Evolutionary conservation across 2,888 invertebrate genomes (phyloP).

Genomic region (Coleophora deauratella): DNA sequence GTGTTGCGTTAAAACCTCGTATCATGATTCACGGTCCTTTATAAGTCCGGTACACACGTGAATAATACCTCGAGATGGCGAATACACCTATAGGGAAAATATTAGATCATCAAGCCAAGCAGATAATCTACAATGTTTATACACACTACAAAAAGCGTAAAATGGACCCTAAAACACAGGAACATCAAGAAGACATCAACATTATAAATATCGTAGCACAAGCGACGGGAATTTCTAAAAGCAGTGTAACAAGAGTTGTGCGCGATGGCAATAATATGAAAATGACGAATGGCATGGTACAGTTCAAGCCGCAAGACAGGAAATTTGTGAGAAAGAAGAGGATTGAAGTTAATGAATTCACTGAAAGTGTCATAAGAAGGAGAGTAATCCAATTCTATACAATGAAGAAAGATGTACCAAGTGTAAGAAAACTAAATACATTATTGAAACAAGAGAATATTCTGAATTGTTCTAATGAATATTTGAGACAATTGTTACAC

Average conservation of each 20-base stretch:
- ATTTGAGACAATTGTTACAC: conserved; percentile 7
- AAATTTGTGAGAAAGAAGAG: conserved; percentile 8
- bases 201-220: conserved; percentile 3
- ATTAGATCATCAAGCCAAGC: conserved; percentile 3
- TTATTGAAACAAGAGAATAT: conserved; percentile 8
- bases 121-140: conserved; percentile 8
- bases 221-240: conserved; percentile 6
- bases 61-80: not conserved
- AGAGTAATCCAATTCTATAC: conserved; percentile 7
- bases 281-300: not conserved
- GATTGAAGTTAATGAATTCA: conserved; percentile 4
- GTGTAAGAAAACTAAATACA: conserved; percentile 6
- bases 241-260: conserved; percentile 6
- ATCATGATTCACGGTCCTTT: too few species aligned
- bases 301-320: not conserved
- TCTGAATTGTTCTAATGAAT: conserved; percentile 8
- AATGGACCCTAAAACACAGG: not conserved
- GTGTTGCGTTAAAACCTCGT: not conserved
- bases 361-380: conserved; percentile 7
- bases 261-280: conserved; percentile 6
- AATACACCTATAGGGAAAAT: not conserved
- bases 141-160: conserved; percentile 5
- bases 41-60: not conserved
- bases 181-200: conserved; percentile 6
- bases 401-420: conserved; percentile 5